Base-by-base conservation (phyloP, 1,140 invertebrate genomes). In the Trichonephila clavipes region DNA sequence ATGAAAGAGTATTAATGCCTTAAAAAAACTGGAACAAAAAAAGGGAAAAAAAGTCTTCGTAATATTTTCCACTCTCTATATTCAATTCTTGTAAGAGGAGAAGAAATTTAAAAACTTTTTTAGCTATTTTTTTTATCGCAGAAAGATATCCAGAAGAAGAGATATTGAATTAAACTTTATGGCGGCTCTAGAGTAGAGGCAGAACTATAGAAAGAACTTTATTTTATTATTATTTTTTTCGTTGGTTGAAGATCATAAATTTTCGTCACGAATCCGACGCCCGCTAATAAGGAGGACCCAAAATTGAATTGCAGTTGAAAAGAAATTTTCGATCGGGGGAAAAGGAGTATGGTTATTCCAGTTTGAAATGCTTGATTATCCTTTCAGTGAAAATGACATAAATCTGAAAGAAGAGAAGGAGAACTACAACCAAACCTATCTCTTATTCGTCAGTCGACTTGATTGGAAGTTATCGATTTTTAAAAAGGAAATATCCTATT, bases 401-500 rank as follows among this genome's bases (percentile, higher is more conserved):
- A 72, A 72, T 72, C 69, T 40, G 69, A 34, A 34, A 51, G 51
- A 51, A 51, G 51, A 51, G 51, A 51, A 51, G 51, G 51, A 51
- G 51, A 28, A 72, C n/a, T 77, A 14, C 72, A 72, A 34, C 72
- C 12, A 10, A 77, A 18, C 72, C 16, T 12, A 34, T 28, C 28
- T 5, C 28, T 28, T 28, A 40, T 77, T 77, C 72, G 34, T 77
- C 72, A 28, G 28, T 18, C 28, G 62, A 7, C 72, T 77, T 77
- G 72, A 77, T 77, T 77, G 72, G 72, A 77, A 77, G 72, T 77
- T 77, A 77, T 77, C 72, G 72, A 77, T 77, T 77, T 77, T 77
- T 77, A 77, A 77, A 77, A 77, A 69, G 72, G 72, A 77, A 77
- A 77, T 77, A 77, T 77, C 72, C 72, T 34, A 34, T 40, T 77